Base-by-base conservation (phyloP, 2,113 vertebrate genomes). In the Alces alces region DNA sequence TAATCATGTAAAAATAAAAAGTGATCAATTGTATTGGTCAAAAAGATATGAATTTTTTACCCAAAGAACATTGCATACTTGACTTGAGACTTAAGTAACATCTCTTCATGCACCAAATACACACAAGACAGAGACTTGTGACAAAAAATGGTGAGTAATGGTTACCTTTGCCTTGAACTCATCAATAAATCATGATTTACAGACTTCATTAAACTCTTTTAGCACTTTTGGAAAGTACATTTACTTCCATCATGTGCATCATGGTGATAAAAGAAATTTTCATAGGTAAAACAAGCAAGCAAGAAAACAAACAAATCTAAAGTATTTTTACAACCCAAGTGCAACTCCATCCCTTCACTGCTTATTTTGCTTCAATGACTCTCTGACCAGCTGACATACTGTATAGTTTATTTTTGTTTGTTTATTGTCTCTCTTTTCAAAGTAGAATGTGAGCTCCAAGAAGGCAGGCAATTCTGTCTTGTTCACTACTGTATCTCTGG, bases 181-280 rank as follows among this genome's bases (percentile, higher is more conserved):
- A 92, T 92, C 64, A 85, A 76, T 89, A 93, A 94, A 83, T 91
- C 86, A 66, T 85, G 27, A 36, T 58, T 94, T 58, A 5, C 15
- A 90, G 19, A 21, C 30, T 91, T 97, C 55, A 80, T 93, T 91
- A 94, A 90, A 21, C 86, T 91, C 50, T 55, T 93, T 92, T 28
- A 86, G 78, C 25, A 50, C 28, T 64, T 89, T 39, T 76, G 3
- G 8, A 86, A 94, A 50, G 25, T 52, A 43, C 23, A 16, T 19
- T 17, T 80, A 73, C 8, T 90, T 6, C 66, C 39, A 27, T 76
- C 70, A 27, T 27, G 39, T 43, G 5, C 39, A 43, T 27, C 13
- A 36, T 60, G 28, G 21, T 50, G 6, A 80, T 91, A n/a, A 96
- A 87, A 91, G 11, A 86, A 82, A 87, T 16, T 23, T 92, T 25